Percentiles rank a stretch among this genome's conserved stretches.
Conservation (phyloP, 2,113 vertebrate species). For the Chaetodon trifascialis region DNA sequence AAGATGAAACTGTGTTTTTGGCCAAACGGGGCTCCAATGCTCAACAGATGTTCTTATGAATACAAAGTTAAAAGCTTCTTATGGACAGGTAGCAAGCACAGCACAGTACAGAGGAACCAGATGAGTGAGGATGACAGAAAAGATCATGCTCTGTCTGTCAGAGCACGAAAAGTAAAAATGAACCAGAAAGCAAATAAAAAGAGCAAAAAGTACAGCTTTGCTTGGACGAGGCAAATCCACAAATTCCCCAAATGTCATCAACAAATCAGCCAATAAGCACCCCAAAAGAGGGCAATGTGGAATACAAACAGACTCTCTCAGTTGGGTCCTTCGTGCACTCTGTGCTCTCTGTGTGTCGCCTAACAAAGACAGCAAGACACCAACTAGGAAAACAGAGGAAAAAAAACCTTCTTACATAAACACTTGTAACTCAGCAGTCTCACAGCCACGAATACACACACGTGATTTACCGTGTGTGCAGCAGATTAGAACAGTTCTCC, state of each 20-base stretch:
- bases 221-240: conserved; percentile 65
- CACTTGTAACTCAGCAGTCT: conserved; percentile 46
- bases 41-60: conserved; percentile 50
- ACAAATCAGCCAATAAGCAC: conserved; percentile 29
- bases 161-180: conserved; percentile 50
- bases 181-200: conserved; percentile 14
- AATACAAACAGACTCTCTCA: conserved; percentile 65
- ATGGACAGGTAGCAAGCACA: conserved; percentile 77
- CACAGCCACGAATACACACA: conserved; percentile 7
- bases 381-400: conserved; percentile 48
- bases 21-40: conserved; percentile 76
- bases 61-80: conserved; percentile 61
- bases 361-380: conserved; percentile 48
- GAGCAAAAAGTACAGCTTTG: conserved; percentile 5
- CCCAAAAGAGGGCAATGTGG: conserved; percentile 34
- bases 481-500: conserved; percentile 24
- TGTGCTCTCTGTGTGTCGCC: conserved; percentile 27
- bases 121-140: conserved; percentile 79
- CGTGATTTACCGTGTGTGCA: conserved; percentile 41
- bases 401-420: conserved; percentile 28
- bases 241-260: conserved; percentile 62
- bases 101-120: conserved; percentile 74
- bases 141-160: conserved; percentile 13
- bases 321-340: conserved; percentile 32
- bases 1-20: conserved; percentile 80